Evolutionary conservation across 2,888 invertebrate species (phyloP), one percentile per base, ranked within the genome.

Genomic region (Trachelus troglodyta): DNA sequence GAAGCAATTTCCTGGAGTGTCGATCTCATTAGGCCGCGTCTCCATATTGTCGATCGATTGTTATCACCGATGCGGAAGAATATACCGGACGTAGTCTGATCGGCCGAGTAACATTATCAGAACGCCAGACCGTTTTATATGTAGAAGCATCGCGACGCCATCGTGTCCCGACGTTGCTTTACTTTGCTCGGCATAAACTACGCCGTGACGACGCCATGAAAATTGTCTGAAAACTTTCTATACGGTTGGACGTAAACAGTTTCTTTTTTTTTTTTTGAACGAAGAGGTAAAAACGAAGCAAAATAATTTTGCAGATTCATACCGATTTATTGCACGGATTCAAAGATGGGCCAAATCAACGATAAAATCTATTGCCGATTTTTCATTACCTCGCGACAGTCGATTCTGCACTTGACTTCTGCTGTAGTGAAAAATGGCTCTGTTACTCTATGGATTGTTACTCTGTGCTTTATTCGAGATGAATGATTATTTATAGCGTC

Each of bases 1-100:
- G 89, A 82, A 81, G 83, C 88, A 87, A 89, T 89, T 87, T 89
- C 82, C 81, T 84, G 81, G 80, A 85, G 89, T 86, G 88, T 86
- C 87, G 87, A 89, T 85, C 83, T 79, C 84, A 85, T 89, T 89
- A 88, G 82, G 84, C 79, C 81, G 74, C 74, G 75, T 79, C 74
- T 33, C 56, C 23, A 56, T 23, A 34, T 34, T 30, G 15, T 23
- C 73, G 74, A 71, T 71, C 71, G 71, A 71, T 33, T 15, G 23
- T 23, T 34, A 31, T 71, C 71, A 15, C 12, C 71, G 56, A 56
- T 56, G 56, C 23, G 9, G 23, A 23, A 56, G 23, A 56, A 56
- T 56, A 56, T 56, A 56, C 23, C 56, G 56, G 23, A 23, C 56
- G 23, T 56, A 9, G 23, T 56, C 23, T 56, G 56, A 56, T 56